phyloP scores from a whole-genome alignment of 1,140 invertebrate genomes.

The Lutraria rhynchaena region DNA sequence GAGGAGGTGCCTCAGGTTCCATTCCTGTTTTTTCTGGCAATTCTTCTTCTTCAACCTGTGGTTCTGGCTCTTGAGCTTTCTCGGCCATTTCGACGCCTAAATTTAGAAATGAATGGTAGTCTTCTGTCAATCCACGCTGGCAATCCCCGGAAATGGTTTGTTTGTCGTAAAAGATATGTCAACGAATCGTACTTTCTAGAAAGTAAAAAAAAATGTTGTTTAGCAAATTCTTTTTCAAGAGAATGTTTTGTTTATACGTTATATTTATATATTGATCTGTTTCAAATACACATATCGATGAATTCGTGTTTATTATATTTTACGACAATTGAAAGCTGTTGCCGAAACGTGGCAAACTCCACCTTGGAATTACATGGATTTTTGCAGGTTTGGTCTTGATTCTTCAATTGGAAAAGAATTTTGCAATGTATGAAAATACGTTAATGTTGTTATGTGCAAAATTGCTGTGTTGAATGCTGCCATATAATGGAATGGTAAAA shows the following conservation, averaged over 20 bases:
- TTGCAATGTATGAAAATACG: background rate
- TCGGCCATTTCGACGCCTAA: constrained; percentile 42
- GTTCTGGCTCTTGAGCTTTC: background rate
- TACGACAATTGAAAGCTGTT: constrained; percentile 22
- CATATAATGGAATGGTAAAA: no score
- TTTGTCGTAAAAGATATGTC: constrained; percentile 44
- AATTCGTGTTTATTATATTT: no score
- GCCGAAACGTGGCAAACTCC: constrained; percentile 43
- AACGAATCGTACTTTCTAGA: constrained; percentile 17
- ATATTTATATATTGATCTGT: no score
- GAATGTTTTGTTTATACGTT: background rate
- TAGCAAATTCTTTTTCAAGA: background rate
- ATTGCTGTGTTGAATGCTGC: background rate
- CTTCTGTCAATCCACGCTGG: constrained; percentile 45
- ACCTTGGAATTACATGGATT: background rate
- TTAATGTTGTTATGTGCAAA: background rate
- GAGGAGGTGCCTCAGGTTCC: constrained; percentile 15
- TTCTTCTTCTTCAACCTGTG: background rate
- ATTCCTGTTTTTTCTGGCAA: background rate
- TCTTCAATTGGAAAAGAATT: no score
- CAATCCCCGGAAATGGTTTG: constrained; percentile 39
- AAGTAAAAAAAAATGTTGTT: background rate
- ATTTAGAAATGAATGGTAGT: constrained; percentile 6
- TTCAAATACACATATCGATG: no score
- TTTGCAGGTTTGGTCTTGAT: constrained; percentile 19